Evolutionary conservation across 92 coral and sea anemone genomes (phyloP), one percentile per base, ranked within the genome.

Genomic region (Chrysogorgia sp.): DNA sequence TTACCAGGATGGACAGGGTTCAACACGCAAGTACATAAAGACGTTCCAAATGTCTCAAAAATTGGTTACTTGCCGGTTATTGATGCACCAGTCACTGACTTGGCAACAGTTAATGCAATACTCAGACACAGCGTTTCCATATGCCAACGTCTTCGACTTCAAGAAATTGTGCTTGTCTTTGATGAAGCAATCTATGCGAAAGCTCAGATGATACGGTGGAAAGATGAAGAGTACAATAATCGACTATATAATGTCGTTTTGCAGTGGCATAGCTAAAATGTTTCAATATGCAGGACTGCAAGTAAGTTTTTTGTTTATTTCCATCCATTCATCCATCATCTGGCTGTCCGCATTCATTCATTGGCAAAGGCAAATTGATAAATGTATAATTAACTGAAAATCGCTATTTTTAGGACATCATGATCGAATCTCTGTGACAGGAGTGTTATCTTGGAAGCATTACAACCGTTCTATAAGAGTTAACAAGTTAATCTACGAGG

Each of bases 141-240:
- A 81, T 86, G 79, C 49, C 30, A 88, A 31, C 89, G 72, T 32
- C 85, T 88, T 6, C 76, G 82, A 23, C 92, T 81, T 52, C 71
- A 34, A 76, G 78, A 77, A 50, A 76, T 77, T 5, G 59, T 89
- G 7, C 45, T 82, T 21, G 87, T 86, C 2, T 40, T 89, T 22
- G 88, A 85, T 40, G 87, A 78, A 55, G 85, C 92, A 43, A 81
- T 85, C 29, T 88, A 88, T 53, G 89, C 87, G 20, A 85, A 88
- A 65, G 83, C 82, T 15, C 82, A 84, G 4, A 86, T 84, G 59
- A 49, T 88, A 8, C 65, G 82, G 22, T 88, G 88, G 92, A 81
- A 85, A 70, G 79, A 85, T 35, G 76, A 40, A 21, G 62, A 63
- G 34, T 31, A 67, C 53, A 74, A 84, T 71, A 59, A 67, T 50